A percentile compares a stretch with the other conserved stretches of the same genome.
Conservation (phyloP, 2,797 vertebrate genomes). For the Xyrichtys novacula region DNA sequence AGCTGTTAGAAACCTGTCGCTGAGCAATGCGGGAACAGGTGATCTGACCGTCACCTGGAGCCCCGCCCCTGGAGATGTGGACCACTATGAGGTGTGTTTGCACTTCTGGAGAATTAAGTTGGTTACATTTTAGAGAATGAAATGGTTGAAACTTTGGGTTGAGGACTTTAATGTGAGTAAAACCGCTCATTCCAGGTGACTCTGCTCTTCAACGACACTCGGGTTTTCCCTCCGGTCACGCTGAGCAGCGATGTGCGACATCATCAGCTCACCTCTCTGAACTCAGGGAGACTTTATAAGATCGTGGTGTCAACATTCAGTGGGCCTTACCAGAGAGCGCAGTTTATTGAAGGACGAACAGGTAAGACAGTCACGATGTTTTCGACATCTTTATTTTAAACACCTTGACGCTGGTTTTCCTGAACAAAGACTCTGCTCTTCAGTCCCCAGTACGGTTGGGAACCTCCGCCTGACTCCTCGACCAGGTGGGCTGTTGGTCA, state of each 20-base stretch:
- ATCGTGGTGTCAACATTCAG: constrained; percentile 94
- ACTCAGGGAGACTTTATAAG: constrained; percentile 93
- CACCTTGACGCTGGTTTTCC: background rate
- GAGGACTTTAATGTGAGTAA: background rate
- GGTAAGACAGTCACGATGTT: constrained; percentile 71
- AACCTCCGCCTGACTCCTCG: constrained; percentile 84
- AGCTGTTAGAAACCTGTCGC: constrained; percentile 86
- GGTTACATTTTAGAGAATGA: too few relatives aligned
- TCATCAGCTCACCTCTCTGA: constrained; percentile 89
- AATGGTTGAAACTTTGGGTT: too few relatives aligned
- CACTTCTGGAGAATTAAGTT: too few relatives aligned
- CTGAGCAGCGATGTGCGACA: constrained; percentile 81
- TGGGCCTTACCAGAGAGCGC: constrained; percentile 87
- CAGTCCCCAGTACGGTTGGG: constrained; percentile 91
- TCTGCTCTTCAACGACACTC: constrained; percentile 92
- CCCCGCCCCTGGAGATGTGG: constrained; percentile 91
- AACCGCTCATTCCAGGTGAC: constrained; percentile 60
- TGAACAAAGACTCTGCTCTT: constrained; percentile 2
- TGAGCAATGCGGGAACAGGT: constrained; percentile 85
- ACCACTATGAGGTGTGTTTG: constrained; percentile 92
- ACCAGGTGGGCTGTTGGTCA: constrained; percentile 82
- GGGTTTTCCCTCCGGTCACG: constrained; percentile 89
- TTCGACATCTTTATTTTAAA: rapidly evolving
- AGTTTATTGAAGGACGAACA: constrained; percentile 91
- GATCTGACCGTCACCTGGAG: constrained; percentile 91